Percentiles rank a stretch among this genome's conserved stretches.
Evolutionary conservation across 2,113 vertebrate genomes (phyloP).

Genomic region (Rattus norvegicus): GRCr8 NC_086036.1:72142501-72143000

Average conservation of each 20-base stretch:
- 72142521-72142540: neutral
- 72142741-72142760: neutral
- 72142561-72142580: neutral
- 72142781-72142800: neutral
- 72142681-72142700: neutral
- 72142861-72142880: neutral
- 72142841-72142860: neutral
- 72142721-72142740: neutral
- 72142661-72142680: slow-evolving; percentile 5
- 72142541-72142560: neutral
- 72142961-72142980: neutral
- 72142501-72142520: neutral
- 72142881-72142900: neutral
- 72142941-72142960: slow-evolving; percentile 1
- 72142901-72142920: neutral
- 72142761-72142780: neutral
- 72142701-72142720: slow-evolving; percentile 17
- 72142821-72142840: neutral
- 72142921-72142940: slow-evolving; percentile 12
- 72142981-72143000: slow-evolving; percentile 23
- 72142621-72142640: neutral
- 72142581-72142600: neutral
- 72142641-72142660: neutral
- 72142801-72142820: neutral
- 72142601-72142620: slow-evolving; percentile 9